Evolutionary conservation across 1,140 invertebrate species (phyloP), one percentile per base, ranked within the genome.

Genomic region (Carcinoscorpius rotundicauda): DNA sequence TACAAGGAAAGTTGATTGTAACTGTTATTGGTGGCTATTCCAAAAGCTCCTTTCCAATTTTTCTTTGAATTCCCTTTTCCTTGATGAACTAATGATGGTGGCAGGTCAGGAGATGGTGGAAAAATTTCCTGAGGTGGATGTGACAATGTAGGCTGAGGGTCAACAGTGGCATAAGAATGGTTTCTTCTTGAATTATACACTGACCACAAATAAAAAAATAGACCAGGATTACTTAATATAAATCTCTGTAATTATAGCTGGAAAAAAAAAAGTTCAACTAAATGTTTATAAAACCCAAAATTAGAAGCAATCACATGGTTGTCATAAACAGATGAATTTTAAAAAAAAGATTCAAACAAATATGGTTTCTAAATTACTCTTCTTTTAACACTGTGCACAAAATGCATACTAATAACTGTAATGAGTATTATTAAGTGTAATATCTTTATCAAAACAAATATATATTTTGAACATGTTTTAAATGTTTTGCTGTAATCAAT

Each of bases 171-270:
- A 68, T 86, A 86, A 3, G 81, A 74, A 73, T 85, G 84, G 53
- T 71, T 79, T 64, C 80, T 75, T 67, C 84, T 78, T 3, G 82
- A 83, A 74, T 85, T 85, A 65, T 80, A 81, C 3, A 82, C 81
- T 82, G 62, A 29, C 2, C 29, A 29, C 29, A 29, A 29, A 29
- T 29, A 29, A 11, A 76, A 75, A 66, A 68, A 71, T 67, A 62
- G 71, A 72, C 60, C 11, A 61, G 65, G 61, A 48, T 60, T 59
- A 60, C 56, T 57, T 48, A 50, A 56, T 51, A 6, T 6, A 64
- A 52, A 64, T 48, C 11, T 55, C 3, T 51, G 64, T 57, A 55
- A 64, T 10, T n/a, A 49, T 8, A 62, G 57, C 2, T 58, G 10
- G 10, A 52, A 52, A 49, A 61, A 64, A 6, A 64, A 69, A 3